Conservation (phyloP, 2,797 vertebrate genomes). For the Sylvilagus floridanus region DNA sequence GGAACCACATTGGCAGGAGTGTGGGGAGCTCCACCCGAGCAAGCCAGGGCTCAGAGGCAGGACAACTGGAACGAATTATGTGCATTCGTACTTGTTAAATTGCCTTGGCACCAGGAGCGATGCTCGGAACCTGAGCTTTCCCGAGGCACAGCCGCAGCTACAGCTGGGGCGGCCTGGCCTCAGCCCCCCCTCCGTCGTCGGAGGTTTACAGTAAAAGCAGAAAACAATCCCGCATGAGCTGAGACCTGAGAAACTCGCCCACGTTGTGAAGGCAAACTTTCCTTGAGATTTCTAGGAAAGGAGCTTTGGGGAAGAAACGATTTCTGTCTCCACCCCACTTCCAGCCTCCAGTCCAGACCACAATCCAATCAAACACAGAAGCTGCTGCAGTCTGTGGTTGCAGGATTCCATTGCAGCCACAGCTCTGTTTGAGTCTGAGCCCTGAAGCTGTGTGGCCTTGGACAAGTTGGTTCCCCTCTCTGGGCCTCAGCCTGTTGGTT, state of each 20-base stretch:
- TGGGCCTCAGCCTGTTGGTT: not conserved
- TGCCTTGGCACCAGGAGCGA: slow-evolving; percentile 87
- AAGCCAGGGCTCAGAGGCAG: slow-evolving; percentile 73
- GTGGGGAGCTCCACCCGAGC: slow-evolving; percentile 76
- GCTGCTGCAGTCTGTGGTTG: not conserved
- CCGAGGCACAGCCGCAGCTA: slow-evolving; percentile 79
- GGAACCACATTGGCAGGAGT: slow-evolving; percentile 86
- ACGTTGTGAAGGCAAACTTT: slow-evolving; percentile 70
- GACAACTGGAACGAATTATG: slow-evolving; percentile 89
- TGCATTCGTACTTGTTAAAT: slow-evolving; percentile 88
- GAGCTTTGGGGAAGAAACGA: slow-evolving; percentile 48
- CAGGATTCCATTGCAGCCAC: not conserved
- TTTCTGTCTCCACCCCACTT: not conserved
- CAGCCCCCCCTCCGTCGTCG: slow-evolving; percentile 76
- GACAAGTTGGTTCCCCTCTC: slow-evolving; percentile 26
- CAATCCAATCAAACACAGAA: slow-evolving; percentile 72
- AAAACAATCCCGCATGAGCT: slow-evolving; percentile 79
- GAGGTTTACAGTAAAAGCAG: slow-evolving; percentile 82
- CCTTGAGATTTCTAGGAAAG: slow-evolving; percentile 67
- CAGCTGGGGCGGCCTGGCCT: slow-evolving; percentile 85
- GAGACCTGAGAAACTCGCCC: slow-evolving; percentile 83
- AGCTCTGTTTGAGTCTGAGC: not conserved
- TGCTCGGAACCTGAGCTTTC: slow-evolving; percentile 87
- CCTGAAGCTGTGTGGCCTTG: slow-evolving; percentile 39
- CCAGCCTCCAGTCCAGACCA: slow-evolving; percentile 36